Base-by-base conservation (phyloP, 2,797 vertebrate genomes). In the Fundulus diaphanus region DNA sequence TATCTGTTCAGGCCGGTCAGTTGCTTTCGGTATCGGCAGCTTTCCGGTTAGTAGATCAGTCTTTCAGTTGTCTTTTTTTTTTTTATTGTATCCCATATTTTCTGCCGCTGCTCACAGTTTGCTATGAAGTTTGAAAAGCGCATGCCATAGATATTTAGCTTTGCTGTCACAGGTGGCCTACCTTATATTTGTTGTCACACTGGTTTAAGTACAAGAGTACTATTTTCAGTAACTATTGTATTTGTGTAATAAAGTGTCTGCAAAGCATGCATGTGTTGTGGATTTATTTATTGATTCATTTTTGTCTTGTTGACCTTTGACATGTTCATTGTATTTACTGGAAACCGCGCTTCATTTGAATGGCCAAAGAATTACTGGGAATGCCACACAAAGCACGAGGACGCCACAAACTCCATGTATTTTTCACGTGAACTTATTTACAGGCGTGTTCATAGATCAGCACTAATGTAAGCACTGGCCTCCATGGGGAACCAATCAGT, bases 181-280 rank as follows among this genome's bases (percentile, higher is more conserved):
- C 97, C 93, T 95, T 95, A 97, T 98, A 97, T 98, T 97, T 97
- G 93, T 94, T 95, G 93, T 96, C 90, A 94, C 87, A 97, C 95
- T 93, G 96, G 96, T 97, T 97, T 97, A 95, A 96, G 96, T 96
- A 96, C 97, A 97, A 98, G 96, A 98, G 96, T 95, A 98, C 96
- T 98, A 99, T 99, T 99, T 99, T 99, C 96, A 95, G 96, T 97
- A 98, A 96, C 93, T 96, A 97, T 97, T 96, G 97, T 98, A 97
- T 99, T 99, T 99, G 97, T 99, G 98, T 98, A 99, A 99, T 99
- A 99, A 99, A 99, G 98, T 99, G 97, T 98, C 96, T 96, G 96
- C 97, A 97, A 96, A 98, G 97, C 97, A 98, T 95, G 57, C 59
- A 22, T 12, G 65, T 82, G 49, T 87, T 59, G 0, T 63, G 40